These are phyloP conservation scores for Pedetes capensis DNA, from an alignment of 2,113 vertebrate genomes.

Conservation along the genomic window DNA sequence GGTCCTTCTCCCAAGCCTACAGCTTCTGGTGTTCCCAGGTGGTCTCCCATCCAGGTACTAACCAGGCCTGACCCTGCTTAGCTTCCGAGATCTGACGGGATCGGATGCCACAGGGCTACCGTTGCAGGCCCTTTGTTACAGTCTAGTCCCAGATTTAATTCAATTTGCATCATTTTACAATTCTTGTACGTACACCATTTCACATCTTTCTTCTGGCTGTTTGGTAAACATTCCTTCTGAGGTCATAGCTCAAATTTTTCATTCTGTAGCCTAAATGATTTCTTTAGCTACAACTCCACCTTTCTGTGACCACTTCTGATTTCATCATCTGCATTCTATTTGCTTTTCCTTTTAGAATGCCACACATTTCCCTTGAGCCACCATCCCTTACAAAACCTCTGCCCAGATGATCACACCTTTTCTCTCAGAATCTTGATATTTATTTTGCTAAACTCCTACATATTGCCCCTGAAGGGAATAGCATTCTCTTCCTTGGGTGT, in stretches of 20 bases:
- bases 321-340: background rate
- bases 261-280: background rate
- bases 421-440: slow-evolving; percentile 3
- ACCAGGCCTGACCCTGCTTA: too few relatives aligned
- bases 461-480: background rate
- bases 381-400: background rate
- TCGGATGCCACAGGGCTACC: too few relatives aligned
- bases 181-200: background rate
- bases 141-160: background rate
- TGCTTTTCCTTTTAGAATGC: background rate
- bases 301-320: background rate
- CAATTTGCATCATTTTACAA: background rate
- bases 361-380: background rate
- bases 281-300: background rate
- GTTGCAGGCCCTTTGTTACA: background rate
- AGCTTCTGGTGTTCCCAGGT: too few relatives aligned
- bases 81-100: too few relatives aligned
- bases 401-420: background rate
- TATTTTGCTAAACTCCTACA: slow-evolving; percentile 46
- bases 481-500: background rate
- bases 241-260: background rate
- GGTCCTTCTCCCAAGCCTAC: too few relatives aligned
- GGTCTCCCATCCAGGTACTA: too few relatives aligned
- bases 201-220: background rate
- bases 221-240: background rate